Conservation (phyloP, 2,113 vertebrate species). For the Puffinus mauretanicus region DNA sequence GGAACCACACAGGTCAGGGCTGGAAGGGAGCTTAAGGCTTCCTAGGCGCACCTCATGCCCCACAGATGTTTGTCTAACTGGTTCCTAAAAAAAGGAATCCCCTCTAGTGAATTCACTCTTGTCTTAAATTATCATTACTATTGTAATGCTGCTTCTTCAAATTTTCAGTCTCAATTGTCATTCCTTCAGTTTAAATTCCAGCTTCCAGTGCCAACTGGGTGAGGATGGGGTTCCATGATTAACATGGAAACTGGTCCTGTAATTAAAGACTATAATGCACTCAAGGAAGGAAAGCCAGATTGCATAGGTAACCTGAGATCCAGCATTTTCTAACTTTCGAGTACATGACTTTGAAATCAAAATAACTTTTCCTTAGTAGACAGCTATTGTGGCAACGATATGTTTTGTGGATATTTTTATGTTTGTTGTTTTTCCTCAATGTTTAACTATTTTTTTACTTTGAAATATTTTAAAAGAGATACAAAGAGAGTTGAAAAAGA, state of each 20-base stretch:
- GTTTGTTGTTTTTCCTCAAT: background rate
- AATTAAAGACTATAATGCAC: background rate
- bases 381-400: background rate
- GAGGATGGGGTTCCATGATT: background rate
- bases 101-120: background rate
- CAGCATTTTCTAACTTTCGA: background rate
- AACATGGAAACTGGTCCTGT: background rate
- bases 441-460: background rate
- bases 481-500: background rate
- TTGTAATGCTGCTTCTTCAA: background rate
- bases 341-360: background rate
- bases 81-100: background rate
- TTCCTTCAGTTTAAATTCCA: background rate
- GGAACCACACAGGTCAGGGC: background rate
- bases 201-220: background rate
- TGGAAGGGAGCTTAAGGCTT: background rate
- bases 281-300: background rate
- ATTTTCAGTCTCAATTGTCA: background rate
- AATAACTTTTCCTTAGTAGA: background rate
- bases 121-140: background rate
- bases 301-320: background rate
- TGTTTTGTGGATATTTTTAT: background rate
- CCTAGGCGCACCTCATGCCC: background rate
- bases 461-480: background rate
- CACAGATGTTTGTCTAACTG: background rate